Evolutionary conservation across 2,888 invertebrate genomes (phyloP).

Genomic region (Epistrophe grossulariae): DNA sequence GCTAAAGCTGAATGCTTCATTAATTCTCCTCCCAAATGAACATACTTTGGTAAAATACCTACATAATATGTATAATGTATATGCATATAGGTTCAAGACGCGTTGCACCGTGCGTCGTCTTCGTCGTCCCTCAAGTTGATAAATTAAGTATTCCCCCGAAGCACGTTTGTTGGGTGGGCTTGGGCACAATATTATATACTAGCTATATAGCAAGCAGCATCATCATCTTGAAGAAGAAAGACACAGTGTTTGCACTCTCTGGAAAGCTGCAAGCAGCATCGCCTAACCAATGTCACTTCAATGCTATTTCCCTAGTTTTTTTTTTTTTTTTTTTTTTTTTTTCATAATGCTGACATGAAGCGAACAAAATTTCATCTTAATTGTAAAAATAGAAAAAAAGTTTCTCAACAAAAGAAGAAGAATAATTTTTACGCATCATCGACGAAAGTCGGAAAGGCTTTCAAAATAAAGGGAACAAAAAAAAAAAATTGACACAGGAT

Average conservation of each 20-base stretch:
- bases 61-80: no score
- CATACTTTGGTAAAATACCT: neutral
- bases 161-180: neutral
- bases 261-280: neutral
- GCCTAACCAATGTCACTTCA: slow-evolving; percentile 32
- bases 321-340: neutral
- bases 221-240: neutral
- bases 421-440: slow-evolving; percentile 56
- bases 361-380: slow-evolving; percentile 10
- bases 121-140: slow-evolving; percentile 49
- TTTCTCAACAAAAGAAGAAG: slow-evolving; percentile 28
- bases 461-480: slow-evolving; percentile 6
- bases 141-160: slow-evolving; percentile 54
- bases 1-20: slow-evolving; percentile 56
- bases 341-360: neutral
- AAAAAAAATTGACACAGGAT: slow-evolving; percentile 4
- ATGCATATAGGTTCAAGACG: slow-evolving; percentile 31
- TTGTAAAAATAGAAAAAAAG: slow-evolving; percentile 25
- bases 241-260: slow-evolving; percentile 13
- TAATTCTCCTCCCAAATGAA: slow-evolving; percentile 56
- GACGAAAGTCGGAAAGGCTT: slow-evolving; percentile 29
- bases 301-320: slow-evolving; percentile 51
- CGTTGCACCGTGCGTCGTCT: neutral
- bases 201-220: neutral
- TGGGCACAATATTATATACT: neutral